Evolutionary conservation across 2,888 invertebrate genomes (phyloP).

Genomic region (Venustoraphidia nigricollis): DNA sequence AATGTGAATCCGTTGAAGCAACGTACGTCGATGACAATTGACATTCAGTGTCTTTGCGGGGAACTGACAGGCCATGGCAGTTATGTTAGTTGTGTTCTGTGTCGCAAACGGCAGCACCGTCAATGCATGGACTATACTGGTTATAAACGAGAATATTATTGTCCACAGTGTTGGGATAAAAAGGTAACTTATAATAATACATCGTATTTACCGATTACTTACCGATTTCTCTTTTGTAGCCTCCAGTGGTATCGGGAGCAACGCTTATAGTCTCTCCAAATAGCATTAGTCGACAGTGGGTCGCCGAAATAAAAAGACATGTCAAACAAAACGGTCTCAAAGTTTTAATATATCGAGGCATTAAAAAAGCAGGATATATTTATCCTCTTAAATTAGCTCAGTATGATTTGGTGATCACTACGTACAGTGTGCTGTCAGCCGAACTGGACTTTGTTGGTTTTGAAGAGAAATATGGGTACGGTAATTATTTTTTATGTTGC

Average conservation of each 20-base stretch:
- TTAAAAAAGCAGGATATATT: conserved; percentile 30
- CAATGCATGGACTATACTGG: conserved; percentile 39
- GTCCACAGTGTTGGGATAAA: conserved; percentile 48
- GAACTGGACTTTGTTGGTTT: conserved; percentile 45
- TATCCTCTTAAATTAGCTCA: conserved; percentile 44
- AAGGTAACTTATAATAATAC: conserved; percentile 15
- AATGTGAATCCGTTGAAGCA: conserved; percentile 7
- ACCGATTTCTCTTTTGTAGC: conserved; percentile 17
- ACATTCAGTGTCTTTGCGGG: conserved; percentile 30
- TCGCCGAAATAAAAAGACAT: conserved; percentile 50
- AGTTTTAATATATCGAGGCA: conserved; percentile 37
- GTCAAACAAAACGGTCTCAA: conserved; percentile 30
- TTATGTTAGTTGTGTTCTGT: conserved; percentile 34
- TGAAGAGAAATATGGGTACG: conserved; percentile 16
- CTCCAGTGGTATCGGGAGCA: conserved; percentile 35
- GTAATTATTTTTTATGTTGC: no score
- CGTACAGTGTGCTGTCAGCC: conserved; percentile 44
- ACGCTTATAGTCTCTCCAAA: conserved; percentile 59
- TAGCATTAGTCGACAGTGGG: conserved; percentile 55
- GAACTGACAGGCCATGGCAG: conserved; percentile 14
- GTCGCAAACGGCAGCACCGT: conserved; percentile 44
- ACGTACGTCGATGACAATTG: conserved; percentile 4
- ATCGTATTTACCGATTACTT: no score
- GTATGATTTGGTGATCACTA: conserved; percentile 57
- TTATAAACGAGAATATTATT: conserved; percentile 31